Evolutionary conservation across 1,140 invertebrate genomes (phyloP), one percentile per base, ranked within the genome.

Genomic region (Cheumatopsyche charites): DNA sequence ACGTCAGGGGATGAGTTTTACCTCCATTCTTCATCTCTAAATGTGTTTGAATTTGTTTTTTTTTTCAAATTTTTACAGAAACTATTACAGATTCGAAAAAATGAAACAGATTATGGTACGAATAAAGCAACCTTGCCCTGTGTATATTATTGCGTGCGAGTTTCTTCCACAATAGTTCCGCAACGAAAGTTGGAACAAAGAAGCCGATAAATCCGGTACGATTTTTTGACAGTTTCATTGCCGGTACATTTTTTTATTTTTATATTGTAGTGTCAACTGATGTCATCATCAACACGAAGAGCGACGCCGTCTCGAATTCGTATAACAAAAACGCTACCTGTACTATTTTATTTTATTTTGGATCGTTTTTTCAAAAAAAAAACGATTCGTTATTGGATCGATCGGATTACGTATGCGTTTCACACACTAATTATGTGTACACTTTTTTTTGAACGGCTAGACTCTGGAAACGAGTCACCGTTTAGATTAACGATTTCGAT

Each of bases 201-300:
- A 25, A 58, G 25, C 55, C 55, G 19, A 58, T 58, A 58, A 58
- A 58, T 58, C 25, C 55, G 19, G 3, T 7, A 3, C 21, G 55
- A 58, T 12, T 23, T 58, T 58, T 58, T 58, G 55, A 58, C 55
- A 58, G 55, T 58, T 58, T 58, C 55, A 58, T 23, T 58, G 55
- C 55, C 1, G 55, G 21, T 11, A 25, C 25, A 58, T 58, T 7
- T 58, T 4, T 58, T 58, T 58, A 58, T 58, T 58, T 58, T 58
- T 58, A 58, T 58, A 25, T 58, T 58, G 19, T 23, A 58, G 55
- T 58, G 55, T 58, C 55, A 58, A 58, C 55, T 58, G 55, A 58
- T 58, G 55, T 58, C 55, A 58, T 58, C 55, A 58, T 58, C 55
- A 58, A 58, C 55, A 58, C 55, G 55, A 25, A 58, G 12, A 26